Conservation (phyloP, 2,113 vertebrate genomes). For the Leptodactylus fuscus region DNA sequence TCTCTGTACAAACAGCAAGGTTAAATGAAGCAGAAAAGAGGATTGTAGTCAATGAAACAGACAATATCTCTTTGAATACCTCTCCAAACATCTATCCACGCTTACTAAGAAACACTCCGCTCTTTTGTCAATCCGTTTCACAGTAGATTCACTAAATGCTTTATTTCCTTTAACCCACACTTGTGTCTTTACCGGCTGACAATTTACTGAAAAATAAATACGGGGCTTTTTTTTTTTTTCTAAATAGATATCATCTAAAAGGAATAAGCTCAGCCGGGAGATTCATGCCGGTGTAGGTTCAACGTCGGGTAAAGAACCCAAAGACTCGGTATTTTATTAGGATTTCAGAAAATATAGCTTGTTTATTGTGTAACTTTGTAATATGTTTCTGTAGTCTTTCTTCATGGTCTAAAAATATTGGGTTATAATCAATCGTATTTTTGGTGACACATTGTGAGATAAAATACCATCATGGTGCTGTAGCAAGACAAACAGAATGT, state of each 20-base stretch:
- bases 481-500: too few species aligned
- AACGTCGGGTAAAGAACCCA: background rate
- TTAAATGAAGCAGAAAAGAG: constrained; percentile 46
- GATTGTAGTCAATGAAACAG: constrained; percentile 47
- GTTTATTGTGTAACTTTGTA: background rate
- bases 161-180: background rate
- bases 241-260: background rate
- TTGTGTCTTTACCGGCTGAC: background rate
- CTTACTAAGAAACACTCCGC: constrained; percentile 18
- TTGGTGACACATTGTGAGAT: too few species aligned
- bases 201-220: constrained; percentile 4
- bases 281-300: background rate
- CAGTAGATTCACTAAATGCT: constrained; percentile 10
- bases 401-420: too few species aligned
- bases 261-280: background rate
- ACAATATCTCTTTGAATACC: constrained; percentile 46
- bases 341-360: background rate
- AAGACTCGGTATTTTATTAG: background rate
- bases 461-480: too few species aligned
- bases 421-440: too few species aligned
- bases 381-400: too few species aligned
- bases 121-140: constrained; percentile 18
- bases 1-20: constrained; percentile 31
- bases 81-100: constrained; percentile 25
- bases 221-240: background rate